Conservation (phyloP, 1,140 invertebrate species). For the Samia ricini region DNA sequence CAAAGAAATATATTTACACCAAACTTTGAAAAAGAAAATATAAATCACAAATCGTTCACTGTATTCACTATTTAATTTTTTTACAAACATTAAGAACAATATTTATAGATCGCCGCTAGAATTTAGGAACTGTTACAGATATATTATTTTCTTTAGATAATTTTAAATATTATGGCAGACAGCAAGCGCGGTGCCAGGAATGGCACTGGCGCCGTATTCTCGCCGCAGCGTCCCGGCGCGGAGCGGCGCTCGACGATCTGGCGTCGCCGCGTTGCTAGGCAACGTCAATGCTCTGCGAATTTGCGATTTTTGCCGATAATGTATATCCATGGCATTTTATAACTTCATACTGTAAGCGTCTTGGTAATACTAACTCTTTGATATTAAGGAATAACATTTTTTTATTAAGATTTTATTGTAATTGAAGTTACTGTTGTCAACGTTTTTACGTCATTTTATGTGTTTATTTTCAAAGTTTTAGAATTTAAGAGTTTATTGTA, state of each 20-base stretch:
- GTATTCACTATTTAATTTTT: not conserved
- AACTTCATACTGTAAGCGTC: not conserved
- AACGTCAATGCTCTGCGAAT: slow-evolving; percentile 16
- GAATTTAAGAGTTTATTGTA: too few relatives aligned
- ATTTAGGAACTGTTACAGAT: not conserved
- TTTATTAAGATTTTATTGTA: too few relatives aligned
- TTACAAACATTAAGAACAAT: not conserved
- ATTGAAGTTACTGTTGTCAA: too few relatives aligned
- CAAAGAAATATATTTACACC: not conserved
- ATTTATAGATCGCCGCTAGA: not conserved
- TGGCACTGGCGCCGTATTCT: slow-evolving; percentile 37
- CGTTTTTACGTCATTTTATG: too few relatives aligned
- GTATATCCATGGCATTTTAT: not conserved
- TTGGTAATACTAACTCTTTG: not conserved
- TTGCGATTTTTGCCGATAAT: not conserved
- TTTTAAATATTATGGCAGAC: slow-evolving; percentile 1
- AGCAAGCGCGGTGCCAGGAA: slow-evolving; percentile 32
- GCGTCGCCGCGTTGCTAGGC: slow-evolving; percentile 52
- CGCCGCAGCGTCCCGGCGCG: slow-evolving; percentile 41
- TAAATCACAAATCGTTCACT: not conserved
- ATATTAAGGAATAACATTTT: too few relatives aligned
- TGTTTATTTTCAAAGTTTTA: too few relatives aligned
- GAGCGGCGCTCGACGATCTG: slow-evolving; percentile 35
- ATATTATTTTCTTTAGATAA: not conserved
- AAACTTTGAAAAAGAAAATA: not conserved